Conservation (phyloP, 2,888 invertebrate genomes). For the Morinoia aosen region DNA sequence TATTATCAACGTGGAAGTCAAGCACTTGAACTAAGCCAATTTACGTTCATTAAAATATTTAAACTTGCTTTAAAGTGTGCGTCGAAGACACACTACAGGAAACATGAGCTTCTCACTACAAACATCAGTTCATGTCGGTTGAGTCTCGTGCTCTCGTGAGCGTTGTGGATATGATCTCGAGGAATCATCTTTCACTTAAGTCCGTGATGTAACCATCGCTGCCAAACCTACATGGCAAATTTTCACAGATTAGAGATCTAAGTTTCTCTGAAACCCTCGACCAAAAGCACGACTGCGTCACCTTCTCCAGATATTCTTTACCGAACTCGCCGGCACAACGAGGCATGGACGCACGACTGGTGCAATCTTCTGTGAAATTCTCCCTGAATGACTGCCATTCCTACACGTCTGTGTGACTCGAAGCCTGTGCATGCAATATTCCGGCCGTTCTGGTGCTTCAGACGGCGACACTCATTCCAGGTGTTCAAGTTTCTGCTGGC, state of each 20-base stretch:
- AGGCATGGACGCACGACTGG: constrained; percentile 2
- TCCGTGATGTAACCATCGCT: neutral
- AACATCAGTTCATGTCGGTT: neutral
- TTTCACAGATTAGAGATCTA: constrained; percentile 32
- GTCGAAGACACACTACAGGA: neutral
- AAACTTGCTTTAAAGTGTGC: neutral
- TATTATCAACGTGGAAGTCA: neutral
- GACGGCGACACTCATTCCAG: constrained; percentile 45
- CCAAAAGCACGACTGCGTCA: constrained; percentile 25
- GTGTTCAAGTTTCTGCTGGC: constrained; percentile 32
- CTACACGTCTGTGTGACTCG: constrained; percentile 39
- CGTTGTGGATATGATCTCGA: neutral
- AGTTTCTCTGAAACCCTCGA: constrained; percentile 16
- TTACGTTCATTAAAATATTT: neutral
- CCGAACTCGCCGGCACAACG: constrained; percentile 5
- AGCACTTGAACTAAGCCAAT: neutral
- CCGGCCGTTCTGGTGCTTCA: neutral
- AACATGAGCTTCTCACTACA: neutral
- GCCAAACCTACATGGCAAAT: neutral
- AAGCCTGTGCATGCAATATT: constrained; percentile 20
- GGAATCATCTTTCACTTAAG: constrained; percentile 4
- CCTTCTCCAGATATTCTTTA: constrained; percentile 41
- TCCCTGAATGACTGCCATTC: constrained; percentile 40
- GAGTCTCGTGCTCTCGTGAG: neutral
- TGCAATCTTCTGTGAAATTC: constrained; percentile 49